Percentiles rank a stretch among this genome's conserved stretches.
Evolutionary conservation across 2,888 invertebrate genomes (phyloP).

Genomic region (Conomelus anceps): DNA sequence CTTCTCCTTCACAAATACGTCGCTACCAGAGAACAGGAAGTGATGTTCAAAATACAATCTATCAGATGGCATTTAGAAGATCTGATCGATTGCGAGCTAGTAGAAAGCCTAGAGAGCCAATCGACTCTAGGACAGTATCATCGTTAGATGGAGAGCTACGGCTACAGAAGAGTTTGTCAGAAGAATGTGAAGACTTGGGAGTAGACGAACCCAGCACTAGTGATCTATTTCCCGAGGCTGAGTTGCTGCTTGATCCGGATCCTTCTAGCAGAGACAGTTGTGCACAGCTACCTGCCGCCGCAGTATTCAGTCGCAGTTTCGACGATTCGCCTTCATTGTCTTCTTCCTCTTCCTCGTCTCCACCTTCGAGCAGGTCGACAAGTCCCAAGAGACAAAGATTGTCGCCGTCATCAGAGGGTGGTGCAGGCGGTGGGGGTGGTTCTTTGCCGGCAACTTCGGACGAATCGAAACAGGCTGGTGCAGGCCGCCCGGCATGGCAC

Average conservation of each 20-base stretch:
- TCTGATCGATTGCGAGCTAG: constrained; percentile 25
- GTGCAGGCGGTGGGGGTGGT: constrained; percentile 31
- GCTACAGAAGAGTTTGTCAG: constrained; percentile 64
- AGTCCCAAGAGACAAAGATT: not conserved
- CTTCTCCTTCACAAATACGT: constrained; percentile 15
- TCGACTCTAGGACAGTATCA: constrained; percentile 46
- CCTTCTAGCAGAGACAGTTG: constrained; percentile 50
- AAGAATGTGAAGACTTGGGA: constrained; percentile 71
- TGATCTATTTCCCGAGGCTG: constrained; percentile 70
- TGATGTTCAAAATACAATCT: constrained; percentile 31
- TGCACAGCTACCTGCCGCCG: constrained; percentile 35
- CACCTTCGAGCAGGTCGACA: constrained; percentile 41
- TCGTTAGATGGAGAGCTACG: constrained; percentile 50
- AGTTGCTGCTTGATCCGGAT: constrained; percentile 62
- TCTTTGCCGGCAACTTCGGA: too few species aligned
- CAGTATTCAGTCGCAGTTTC: constrained; percentile 41
- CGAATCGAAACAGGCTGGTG: not conserved
- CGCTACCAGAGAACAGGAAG: constrained; percentile 27
- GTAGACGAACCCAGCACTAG: constrained; percentile 75
- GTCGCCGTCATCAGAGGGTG: constrained; percentile 41
- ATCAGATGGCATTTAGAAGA: constrained; percentile 31
- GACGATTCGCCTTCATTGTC: constrained; percentile 38
- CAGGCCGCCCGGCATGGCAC: not conserved
- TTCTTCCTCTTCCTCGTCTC: not conserved
- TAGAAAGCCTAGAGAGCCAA: constrained; percentile 27